Base-by-base conservation (phyloP, 2,113 vertebrate genomes). In the Xenotilapia longispinis region DNA sequence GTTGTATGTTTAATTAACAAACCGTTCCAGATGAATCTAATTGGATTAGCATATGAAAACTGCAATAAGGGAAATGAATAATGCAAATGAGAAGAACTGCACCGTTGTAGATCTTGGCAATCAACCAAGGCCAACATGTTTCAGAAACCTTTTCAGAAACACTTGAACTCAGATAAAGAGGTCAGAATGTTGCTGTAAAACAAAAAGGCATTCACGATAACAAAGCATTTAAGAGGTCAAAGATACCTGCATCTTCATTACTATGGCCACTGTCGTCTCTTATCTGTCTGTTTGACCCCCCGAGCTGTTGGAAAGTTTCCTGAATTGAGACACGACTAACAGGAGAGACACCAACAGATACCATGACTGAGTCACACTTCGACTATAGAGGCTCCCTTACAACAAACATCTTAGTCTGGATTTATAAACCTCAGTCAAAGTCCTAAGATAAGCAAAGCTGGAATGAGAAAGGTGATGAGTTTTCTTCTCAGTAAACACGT, bases 1-100 rank as follows among this genome's bases (percentile, higher is more conserved):
- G 54, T 63, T 79, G 54, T 87, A 49, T 85, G 68, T 92, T 86
- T 90, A 91, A 91, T 94, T 90, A 91, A 87, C 85, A 93, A 92
- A 89, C 80, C 45, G 73, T 84, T 91, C 65, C 80, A 89, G 65
- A 84, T 91, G 14, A 85, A 83, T 84, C 55, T 83, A 91, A 92
- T 91, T 88, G 81, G 84, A 92, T 94, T 89, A 84, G 81, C 85
- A 93, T 91, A 85, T 84, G 45, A 63, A 92, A 89, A 85, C 13
- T 31, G 85, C 51, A 85, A 89, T 15, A 80, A 88, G 70, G 68
- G 87, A 80, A 87, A 89, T 90, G 21, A 92, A 90, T 86, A 84
- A 90, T 90, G 85, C 53, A 91, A 87, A 91, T 85, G 12, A 38
- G 13, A 42, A 80, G 80, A 87, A 87, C 36, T 13, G 81, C 57